A percentile compares a stretch with the other conserved stretches of the same genome.
These are phyloP conservation scores for Helicoverpa armigera DNA, from an alignment of 1,140 invertebrate genomes.

Conservation along the genomic window DNA sequence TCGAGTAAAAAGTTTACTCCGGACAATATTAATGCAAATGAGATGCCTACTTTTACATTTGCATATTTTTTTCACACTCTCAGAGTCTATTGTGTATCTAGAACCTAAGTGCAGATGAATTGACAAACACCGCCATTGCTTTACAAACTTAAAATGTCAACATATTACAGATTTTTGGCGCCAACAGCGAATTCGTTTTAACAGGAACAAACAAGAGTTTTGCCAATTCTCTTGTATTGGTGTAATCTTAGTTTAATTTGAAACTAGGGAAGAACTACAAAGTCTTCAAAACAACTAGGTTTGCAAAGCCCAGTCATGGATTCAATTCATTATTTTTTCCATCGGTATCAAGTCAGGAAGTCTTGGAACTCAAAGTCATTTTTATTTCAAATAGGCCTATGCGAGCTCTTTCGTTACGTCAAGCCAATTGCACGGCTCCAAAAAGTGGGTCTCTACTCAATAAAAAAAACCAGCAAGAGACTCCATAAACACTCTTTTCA, in stretches of 20 bases:
- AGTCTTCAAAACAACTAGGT: no score
- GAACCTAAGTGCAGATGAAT: constrained; percentile 2
- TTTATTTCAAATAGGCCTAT: no score
- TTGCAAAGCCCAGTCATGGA: no score
- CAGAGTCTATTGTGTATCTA: constrained; percentile 6
- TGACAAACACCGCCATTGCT: background rate
- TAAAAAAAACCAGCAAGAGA: background rate
- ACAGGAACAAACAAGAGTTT: background rate
- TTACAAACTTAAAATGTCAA: background rate
- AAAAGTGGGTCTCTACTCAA: no score
- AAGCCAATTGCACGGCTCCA: no score
- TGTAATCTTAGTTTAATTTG: no score
- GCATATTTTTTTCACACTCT: constrained; percentile 21
- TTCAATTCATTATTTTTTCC: no score
- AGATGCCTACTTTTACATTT: background rate
- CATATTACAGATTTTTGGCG: constrained; percentile 19
- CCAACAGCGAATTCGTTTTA: background rate
- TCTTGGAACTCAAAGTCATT: no score
- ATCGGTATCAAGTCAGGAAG: no score
- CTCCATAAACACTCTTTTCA: no score
- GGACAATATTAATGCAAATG: background rate
- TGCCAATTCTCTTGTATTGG: background rate
- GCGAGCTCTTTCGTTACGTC: no score
- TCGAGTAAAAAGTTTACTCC: background rate
- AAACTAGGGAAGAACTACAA: no score